A percentile compares a stretch with the other conserved stretches of the same genome.
Evolutionary conservation across 2,113 vertebrate species (phyloP).

Genomic region (Syrmaticus mikado): DNA sequence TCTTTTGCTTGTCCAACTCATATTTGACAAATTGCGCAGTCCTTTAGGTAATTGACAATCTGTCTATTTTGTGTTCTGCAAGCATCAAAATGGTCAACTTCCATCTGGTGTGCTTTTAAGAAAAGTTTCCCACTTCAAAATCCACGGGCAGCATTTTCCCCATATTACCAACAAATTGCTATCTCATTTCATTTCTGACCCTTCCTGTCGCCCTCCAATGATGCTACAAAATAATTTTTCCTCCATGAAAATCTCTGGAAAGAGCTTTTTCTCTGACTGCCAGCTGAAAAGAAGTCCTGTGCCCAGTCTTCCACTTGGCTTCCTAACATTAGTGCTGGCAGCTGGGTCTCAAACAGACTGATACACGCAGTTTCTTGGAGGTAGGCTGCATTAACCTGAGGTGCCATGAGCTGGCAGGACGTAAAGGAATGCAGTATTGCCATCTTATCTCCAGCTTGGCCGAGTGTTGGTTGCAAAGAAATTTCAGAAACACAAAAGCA

Average conservation of each 20-base stretch:
- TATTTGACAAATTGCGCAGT: conserved; percentile 7
- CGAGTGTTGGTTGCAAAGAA: background rate
- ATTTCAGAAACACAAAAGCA: background rate
- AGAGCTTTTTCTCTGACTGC: background rate
- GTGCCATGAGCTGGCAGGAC: background rate
- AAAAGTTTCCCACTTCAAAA: conserved; percentile 6
- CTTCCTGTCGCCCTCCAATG: background rate
- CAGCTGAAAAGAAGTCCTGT: background rate
- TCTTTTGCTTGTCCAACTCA: background rate
- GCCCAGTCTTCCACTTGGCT: background rate
- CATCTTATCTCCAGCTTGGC: background rate
- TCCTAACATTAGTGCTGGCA: background rate
- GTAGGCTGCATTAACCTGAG: background rate
- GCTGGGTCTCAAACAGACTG: background rate
- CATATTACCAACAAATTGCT: background rate
- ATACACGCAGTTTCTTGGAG: background rate
- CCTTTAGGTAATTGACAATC: conserved; percentile 37
- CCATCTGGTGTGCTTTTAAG: conserved; percentile 43
- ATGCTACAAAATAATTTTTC: background rate
- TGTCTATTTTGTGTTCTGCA: conserved; percentile 11
- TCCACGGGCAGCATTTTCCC: background rate
- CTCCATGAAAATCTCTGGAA: background rate
- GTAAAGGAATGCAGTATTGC: background rate
- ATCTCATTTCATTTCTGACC: conserved; percentile 21
- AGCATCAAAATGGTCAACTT: conserved; percentile 10